phyloP scores from a whole-genome alignment of 1,140 invertebrate species.

The Halotydeus destructor region DNA sequence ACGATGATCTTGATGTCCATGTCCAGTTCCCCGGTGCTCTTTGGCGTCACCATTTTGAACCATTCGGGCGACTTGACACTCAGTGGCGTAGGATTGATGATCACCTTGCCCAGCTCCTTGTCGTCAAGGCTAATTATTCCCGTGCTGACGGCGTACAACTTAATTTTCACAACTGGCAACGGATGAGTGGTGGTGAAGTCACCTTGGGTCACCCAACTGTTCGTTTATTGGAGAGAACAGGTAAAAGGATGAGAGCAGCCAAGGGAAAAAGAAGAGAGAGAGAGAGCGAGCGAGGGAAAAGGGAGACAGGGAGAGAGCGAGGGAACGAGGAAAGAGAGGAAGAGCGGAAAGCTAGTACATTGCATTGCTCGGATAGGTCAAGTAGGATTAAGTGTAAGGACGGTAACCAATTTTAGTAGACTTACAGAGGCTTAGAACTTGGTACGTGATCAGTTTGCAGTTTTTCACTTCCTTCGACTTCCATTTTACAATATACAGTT shows the following conservation, averaged over 20 bases:
- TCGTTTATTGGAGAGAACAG: slow-evolving; percentile 8
- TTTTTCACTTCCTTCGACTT: slow-evolving; percentile 87
- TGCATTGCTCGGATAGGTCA: no score
- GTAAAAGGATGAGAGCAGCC: background rate
- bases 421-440: slow-evolving; percentile 89
- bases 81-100: slow-evolving; percentile 27
- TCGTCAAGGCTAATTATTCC: slow-evolving; percentile 93
- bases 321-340: no score
- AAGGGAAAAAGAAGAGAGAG: no score
- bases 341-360: no score
- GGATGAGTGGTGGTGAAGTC: slow-evolving; percentile 96
- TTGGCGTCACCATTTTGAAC: slow-evolving; percentile 88
- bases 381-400: no score
- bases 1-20: slow-evolving; percentile 91
- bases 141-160: slow-evolving; percentile 88
- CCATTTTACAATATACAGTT: slow-evolving; percentile 99
- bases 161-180: slow-evolving; percentile 84
- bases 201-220: slow-evolving; percentile 86
- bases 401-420: no score
- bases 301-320: no score
- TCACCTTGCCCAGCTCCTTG: slow-evolving; percentile 87
- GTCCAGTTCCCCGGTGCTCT: slow-evolving; percentile 84
- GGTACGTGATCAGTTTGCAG: slow-evolving; percentile 97
- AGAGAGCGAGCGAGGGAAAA: no score
- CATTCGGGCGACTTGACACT: slow-evolving; percentile 52